Conservation (phyloP, 2,888 invertebrate species). For the Ypsolopha scabrella region DNA sequence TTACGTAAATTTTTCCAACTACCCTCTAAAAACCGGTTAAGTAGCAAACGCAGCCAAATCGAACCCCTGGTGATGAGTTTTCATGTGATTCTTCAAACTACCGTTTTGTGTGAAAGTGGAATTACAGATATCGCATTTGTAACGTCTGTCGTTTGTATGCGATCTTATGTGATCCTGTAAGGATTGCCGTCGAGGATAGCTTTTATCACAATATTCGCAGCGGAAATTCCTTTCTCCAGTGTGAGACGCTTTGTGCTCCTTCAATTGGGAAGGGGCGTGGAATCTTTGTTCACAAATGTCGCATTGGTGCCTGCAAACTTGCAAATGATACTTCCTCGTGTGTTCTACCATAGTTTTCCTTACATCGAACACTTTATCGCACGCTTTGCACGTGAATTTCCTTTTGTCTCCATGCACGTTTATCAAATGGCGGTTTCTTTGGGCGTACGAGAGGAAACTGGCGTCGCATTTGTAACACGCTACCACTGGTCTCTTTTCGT, state of each 20-base stretch:
- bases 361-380: slow-evolving; percentile 46
- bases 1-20: no score
- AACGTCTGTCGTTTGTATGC: slow-evolving; percentile 56
- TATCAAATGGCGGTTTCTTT: slow-evolving; percentile 47
- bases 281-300: slow-evolving; percentile 65
- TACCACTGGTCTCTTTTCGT: slow-evolving; percentile 50
- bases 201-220: slow-evolving; percentile 53
- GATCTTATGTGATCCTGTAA: slow-evolving; percentile 1
- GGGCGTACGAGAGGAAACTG: slow-evolving; percentile 41
- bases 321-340: slow-evolving; percentile 21
- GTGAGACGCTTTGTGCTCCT: slow-evolving; percentile 55
- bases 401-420: slow-evolving; percentile 44
- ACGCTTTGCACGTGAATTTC: slow-evolving; percentile 44
- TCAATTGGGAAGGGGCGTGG: slow-evolving; percentile 48
- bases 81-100: slow-evolving; percentile 70
- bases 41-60: slow-evolving; percentile 22
- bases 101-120: slow-evolving; percentile 68
- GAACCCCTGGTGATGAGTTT: slow-evolving; percentile 55
- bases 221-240: slow-evolving; percentile 53
- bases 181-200: slow-evolving; percentile 29
- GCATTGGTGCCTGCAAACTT: slow-evolving; percentile 55
- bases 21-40: no score
- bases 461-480: slow-evolving; percentile 52
- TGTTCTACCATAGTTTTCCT: slow-evolving; percentile 51
- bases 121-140: slow-evolving; percentile 62